Percentiles rank a stretch among this genome's conserved stretches.
Evolutionary conservation across 1,140 invertebrate species (phyloP).

Genomic region (Spodoptera litura): DNA sequence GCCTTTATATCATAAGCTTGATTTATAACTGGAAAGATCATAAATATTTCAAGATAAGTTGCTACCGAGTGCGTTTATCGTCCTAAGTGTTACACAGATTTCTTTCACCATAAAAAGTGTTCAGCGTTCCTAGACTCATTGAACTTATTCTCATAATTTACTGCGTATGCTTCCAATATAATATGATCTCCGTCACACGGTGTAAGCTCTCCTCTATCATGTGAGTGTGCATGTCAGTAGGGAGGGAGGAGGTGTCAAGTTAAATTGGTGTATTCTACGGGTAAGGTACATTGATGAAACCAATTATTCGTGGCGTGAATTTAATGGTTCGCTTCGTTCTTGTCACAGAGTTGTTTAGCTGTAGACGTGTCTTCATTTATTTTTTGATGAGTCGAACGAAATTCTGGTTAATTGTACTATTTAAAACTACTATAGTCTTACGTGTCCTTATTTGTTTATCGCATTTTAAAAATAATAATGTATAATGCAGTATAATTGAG

Average conservation of each 20-base stretch:
- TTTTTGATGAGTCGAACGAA: constrained; percentile 3
- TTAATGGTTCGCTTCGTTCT: constrained; percentile 54
- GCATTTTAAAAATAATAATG: too few species aligned
- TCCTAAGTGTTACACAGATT: constrained; percentile 47
- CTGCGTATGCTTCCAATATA: constrained; percentile 43
- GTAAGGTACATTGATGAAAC: constrained; percentile 59
- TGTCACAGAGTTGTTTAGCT: constrained; percentile 51
- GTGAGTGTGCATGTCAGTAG: constrained; percentile 9
- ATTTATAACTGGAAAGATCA: background rate
- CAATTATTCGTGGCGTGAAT: constrained; percentile 64
- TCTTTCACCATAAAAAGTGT: constrained; percentile 53
- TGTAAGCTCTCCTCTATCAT: constrained; percentile 8
- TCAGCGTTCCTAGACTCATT: constrained; percentile 45
- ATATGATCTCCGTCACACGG: constrained; percentile 39
- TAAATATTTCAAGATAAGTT: constrained; percentile 18
- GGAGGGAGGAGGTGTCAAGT: constrained; percentile 37
- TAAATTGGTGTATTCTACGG: constrained; percentile 48
- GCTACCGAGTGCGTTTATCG: background rate
- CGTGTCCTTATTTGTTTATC: background rate
- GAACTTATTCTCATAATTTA: constrained; percentile 59
- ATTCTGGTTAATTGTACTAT: background rate
- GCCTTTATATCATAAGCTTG: background rate
- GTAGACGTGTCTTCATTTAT: constrained; percentile 46
- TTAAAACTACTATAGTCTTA: background rate
- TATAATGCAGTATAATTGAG: background rate